Conservation (phyloP, 2,797 vertebrate genomes). For the Enteromius argenteus region DNA sequence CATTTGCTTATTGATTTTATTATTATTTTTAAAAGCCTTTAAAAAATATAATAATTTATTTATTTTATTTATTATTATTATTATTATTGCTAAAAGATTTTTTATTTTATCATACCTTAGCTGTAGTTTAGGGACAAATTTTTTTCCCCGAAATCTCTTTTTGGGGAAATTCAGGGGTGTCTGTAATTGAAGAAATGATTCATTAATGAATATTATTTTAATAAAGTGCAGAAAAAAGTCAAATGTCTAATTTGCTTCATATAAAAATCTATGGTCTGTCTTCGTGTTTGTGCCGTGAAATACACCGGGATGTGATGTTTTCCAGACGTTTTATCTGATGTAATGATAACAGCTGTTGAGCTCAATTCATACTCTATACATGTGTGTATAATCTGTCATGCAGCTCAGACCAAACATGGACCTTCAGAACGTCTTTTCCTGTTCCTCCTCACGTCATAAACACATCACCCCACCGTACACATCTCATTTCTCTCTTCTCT, state of each 20-base stretch:
- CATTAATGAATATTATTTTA: not conserved
- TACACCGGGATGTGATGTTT: constrained; percentile 73
- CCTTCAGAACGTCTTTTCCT: constrained; percentile 66
- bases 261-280: constrained; percentile 43
- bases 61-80: too few species aligned
- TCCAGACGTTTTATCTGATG: constrained; percentile 80
- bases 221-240: not conserved
- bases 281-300: constrained; percentile 60
- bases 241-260: constrained; percentile 19
- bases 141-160: not conserved
- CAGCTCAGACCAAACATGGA: constrained; percentile 74
- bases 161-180: not conserved
- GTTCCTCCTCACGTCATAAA: constrained; percentile 62
- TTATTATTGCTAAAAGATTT: too few species aligned
- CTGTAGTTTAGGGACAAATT: not conserved
- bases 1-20: not conserved
- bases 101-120: not conserved
- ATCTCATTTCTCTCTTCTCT: constrained; percentile 19
- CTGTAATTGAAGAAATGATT: not conserved
- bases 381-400: constrained; percentile 80
- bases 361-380: constrained; percentile 72
- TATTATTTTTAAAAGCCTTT: too few species aligned
- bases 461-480: constrained; percentile 62
- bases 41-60: too few species aligned
- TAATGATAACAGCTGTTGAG: constrained; percentile 78